Evolutionary conservation across 2,888 invertebrate species (phyloP).

Genomic region (Apodemia mormo): DNA sequence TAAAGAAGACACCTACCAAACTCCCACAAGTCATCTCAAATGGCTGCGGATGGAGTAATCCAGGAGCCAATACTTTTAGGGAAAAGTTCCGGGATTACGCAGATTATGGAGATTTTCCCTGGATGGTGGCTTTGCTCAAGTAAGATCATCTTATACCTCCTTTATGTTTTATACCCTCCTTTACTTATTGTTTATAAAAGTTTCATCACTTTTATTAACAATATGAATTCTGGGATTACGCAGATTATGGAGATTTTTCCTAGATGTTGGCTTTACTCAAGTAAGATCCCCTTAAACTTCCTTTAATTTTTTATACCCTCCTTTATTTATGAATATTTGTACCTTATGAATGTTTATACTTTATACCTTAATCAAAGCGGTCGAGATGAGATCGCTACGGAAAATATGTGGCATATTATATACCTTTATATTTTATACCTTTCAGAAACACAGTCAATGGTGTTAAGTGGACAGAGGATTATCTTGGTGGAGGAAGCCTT

Average conservation of each 20-base stretch:
- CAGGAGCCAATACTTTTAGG: slow-evolving; percentile 84
- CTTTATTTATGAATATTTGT: too few relatives aligned
- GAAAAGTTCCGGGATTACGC: slow-evolving; percentile 70
- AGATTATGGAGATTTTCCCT: slow-evolving; percentile 36
- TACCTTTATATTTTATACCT: not conserved
- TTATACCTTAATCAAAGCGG: too few relatives aligned
- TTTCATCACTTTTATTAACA: too few relatives aligned
- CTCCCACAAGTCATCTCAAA: not conserved
- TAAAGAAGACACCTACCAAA: not conserved
- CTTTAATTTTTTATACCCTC: not conserved
- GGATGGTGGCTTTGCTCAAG: slow-evolving; percentile 48
- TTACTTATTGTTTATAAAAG: too few relatives aligned
- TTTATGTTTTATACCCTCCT: not conserved
- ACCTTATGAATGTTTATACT: too few relatives aligned
- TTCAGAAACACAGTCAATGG: slow-evolving; percentile 50
- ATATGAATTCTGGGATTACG: not conserved
- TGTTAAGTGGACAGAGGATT: slow-evolving; percentile 61
- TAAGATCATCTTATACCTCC: slow-evolving; percentile 27
- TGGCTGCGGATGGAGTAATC: slow-evolving; percentile 86
- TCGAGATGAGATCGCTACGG: too few relatives aligned
- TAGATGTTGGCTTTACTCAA: slow-evolving; percentile 88
- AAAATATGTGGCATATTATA: too few relatives aligned
- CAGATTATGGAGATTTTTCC: slow-evolving; percentile 87
- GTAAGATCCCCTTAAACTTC: slow-evolving; percentile 33
- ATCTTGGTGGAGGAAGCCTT: slow-evolving; percentile 84